Evolutionary conservation across 2,888 invertebrate species (phyloP).

Genomic region (Diaphora mendica): DNA sequence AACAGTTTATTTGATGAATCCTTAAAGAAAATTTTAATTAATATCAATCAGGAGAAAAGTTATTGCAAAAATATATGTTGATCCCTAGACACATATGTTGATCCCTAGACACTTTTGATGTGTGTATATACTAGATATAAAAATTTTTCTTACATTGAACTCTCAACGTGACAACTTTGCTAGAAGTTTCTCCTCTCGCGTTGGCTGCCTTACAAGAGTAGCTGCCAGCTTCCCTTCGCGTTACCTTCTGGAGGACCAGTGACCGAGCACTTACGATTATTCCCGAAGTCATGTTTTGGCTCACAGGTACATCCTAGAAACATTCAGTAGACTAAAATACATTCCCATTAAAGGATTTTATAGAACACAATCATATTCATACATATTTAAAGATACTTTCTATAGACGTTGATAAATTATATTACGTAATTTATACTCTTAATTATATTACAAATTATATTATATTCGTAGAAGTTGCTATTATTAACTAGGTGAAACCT

Average conservation of each 20-base stretch:
- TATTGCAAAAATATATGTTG: too few relatives aligned
- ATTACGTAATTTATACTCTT: too few relatives aligned
- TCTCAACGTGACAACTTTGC: conserved; percentile 90
- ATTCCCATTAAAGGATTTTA: neutral
- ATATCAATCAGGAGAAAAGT: too few relatives aligned
- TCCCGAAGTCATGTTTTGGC: conserved; percentile 94
- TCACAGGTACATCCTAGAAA: conserved; percentile 86
- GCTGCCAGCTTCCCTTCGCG: conserved; percentile 92
- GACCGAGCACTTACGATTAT: conserved; percentile 95
- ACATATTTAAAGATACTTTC: neutral
- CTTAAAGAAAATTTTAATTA: too few relatives aligned
- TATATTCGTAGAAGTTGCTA: too few relatives aligned
- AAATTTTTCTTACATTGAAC: conserved; percentile 91
- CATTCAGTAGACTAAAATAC: neutral
- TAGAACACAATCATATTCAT: too few relatives aligned
- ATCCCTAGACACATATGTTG: too few relatives aligned
- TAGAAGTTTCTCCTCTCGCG: conserved; percentile 92
- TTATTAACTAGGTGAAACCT: too few relatives aligned
- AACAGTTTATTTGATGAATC: too few relatives aligned
- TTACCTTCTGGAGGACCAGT: conserved; percentile 94
- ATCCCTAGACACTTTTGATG: too few relatives aligned
- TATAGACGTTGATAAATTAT: too few relatives aligned
- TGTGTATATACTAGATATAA: conserved; percentile 60
- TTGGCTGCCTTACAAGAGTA: conserved; percentile 95
- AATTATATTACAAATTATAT: too few relatives aligned